Conservation (phyloP, 92 coral and sea anemone species). For the Palythoa caribaeorum region DNA sequence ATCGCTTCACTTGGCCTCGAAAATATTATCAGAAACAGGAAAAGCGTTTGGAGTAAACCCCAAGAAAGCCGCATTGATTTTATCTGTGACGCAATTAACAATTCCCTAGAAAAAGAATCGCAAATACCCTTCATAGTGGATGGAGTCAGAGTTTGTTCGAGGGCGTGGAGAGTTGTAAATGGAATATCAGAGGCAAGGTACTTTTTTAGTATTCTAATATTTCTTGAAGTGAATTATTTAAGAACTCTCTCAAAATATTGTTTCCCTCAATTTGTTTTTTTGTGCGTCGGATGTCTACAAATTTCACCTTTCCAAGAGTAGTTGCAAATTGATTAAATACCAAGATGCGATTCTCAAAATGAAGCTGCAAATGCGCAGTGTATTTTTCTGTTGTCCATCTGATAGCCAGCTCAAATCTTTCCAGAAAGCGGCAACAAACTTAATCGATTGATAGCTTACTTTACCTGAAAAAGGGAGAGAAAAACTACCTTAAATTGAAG, state of each 20-base stretch:
- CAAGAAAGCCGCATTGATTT: neutral
- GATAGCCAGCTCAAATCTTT: too few relatives aligned
- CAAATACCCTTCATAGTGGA: neutral
- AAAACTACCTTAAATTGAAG: too few relatives aligned
- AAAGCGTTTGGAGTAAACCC: neutral
- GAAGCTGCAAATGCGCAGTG: neutral
- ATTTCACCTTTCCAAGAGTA: too few relatives aligned
- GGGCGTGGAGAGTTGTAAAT: too few relatives aligned
- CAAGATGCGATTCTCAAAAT: neutral
- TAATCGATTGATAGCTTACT: neutral
- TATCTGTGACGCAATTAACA: neutral
- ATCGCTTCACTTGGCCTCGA: neutral
- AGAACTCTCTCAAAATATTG: too few relatives aligned
- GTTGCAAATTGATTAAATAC: too few relatives aligned
- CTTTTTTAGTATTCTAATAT: too few relatives aligned
- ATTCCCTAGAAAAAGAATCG: neutral
- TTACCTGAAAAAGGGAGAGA: neutral
- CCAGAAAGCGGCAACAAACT: neutral
- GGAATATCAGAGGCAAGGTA: neutral
- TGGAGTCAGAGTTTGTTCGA: neutral
- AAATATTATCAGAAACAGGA: neutral
- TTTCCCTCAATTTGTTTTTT: too few relatives aligned
- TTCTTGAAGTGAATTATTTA: too few relatives aligned
- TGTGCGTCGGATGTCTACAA: neutral
- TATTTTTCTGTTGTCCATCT: too few relatives aligned